phyloP scores from a whole-genome alignment of 2,888 invertebrate species.

The Lymantria monacha region DNA sequence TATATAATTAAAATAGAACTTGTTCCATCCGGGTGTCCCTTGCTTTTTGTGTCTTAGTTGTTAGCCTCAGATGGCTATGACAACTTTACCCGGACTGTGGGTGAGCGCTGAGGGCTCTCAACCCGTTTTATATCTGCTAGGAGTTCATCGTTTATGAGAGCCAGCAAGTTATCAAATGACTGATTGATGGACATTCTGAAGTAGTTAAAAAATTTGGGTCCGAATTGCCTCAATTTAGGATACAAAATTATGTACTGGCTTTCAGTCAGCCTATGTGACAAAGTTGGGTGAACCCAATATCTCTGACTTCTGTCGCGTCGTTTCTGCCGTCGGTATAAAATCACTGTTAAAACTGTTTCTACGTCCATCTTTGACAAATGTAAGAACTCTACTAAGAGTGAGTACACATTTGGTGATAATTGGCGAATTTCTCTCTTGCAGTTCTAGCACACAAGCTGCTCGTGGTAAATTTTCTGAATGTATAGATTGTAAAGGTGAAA shows the following conservation, averaged over 20 bases:
- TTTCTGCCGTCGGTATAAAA: slow-evolving; percentile 24
- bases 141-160: no score
- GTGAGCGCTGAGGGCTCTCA: no score
- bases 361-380: slow-evolving; percentile 27
- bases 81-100: no score
- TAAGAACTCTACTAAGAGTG: slow-evolving; percentile 10
- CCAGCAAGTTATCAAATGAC: slow-evolving; percentile 23
- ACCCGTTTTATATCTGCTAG: no score
- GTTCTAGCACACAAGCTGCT: slow-evolving; percentile 18
- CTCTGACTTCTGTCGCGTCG: slow-evolving; percentile 21
- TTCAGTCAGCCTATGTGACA: slow-evolving; percentile 5
- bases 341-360: slow-evolving; percentile 29
- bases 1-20: no score
- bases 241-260: slow-evolving; percentile 8
- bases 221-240: slow-evolving; percentile 10
- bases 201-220: slow-evolving; percentile 13
- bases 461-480: slow-evolving; percentile 21
- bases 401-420: no score
- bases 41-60: no score
- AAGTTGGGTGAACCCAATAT: slow-evolving; percentile 7
- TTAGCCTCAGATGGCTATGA: no score
- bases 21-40: slow-evolving; percentile 18
- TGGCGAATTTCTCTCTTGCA: slow-evolving; percentile 21
- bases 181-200: slow-evolving; percentile 19
- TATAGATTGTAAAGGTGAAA: slow-evolving; percentile 18